Percentiles rank a stretch among this genome's conserved stretches.
These are phyloP conservation scores for Sebastes schlegelii DNA, from an alignment of 2,113 vertebrate species.

Conservation along the genomic window DNA sequence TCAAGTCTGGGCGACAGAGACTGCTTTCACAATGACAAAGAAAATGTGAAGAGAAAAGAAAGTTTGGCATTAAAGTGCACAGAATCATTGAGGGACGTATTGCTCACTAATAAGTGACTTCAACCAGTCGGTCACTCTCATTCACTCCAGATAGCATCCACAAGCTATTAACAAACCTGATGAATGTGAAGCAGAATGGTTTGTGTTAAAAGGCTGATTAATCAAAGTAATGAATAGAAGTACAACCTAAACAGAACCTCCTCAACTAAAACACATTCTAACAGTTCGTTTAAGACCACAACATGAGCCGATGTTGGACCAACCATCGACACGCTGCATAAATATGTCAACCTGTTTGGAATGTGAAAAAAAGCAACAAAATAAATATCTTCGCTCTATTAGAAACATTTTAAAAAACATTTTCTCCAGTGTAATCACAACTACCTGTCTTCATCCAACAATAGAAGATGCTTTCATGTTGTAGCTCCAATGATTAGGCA, in stretches of 20 bases:
- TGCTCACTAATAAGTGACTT: not conserved
- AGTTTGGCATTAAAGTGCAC: constrained; percentile 20
- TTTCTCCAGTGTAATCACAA: constrained; percentile 20
- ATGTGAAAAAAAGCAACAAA: constrained; percentile 19
- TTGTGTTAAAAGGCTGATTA: not conserved
- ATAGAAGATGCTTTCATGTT: not conserved
- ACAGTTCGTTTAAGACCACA: not conserved
- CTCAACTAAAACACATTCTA: not conserved
- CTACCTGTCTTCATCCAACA: constrained; percentile 10
- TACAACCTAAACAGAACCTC: not conserved
- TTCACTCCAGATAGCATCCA: not conserved
- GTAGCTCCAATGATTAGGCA: not conserved
- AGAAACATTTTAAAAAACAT: not conserved
- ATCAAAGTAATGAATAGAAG: not conserved
- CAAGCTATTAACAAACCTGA: not conserved
- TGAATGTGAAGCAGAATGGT: not conserved
- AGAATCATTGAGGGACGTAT: not conserved
- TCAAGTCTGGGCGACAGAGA: not conserved
- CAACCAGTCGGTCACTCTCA: not conserved
- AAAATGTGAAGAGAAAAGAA: not conserved
- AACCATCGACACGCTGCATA: too few relatives aligned
- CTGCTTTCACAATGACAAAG: not conserved
- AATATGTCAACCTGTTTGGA: not conserved
- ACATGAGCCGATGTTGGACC: not conserved
- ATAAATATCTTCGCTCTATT: not conserved